phyloP scores from a whole-genome alignment of 2,797 vertebrate genomes.

The Iguana delicatissima region DNA sequence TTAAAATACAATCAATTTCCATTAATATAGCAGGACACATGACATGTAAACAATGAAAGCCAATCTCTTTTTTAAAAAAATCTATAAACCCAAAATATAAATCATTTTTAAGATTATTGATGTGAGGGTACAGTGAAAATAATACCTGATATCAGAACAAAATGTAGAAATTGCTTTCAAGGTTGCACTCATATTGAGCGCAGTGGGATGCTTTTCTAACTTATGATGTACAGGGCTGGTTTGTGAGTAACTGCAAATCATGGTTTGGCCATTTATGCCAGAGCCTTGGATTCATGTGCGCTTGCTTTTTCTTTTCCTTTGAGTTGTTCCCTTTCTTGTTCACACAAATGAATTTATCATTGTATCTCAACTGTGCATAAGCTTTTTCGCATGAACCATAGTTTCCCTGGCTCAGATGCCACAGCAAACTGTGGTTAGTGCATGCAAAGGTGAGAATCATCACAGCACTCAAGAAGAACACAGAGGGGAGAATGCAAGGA shows the following conservation, averaged over 20 bases:
- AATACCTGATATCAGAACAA: neutral
- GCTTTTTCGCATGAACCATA: neutral
- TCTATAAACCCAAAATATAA: neutral
- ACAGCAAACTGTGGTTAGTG: neutral
- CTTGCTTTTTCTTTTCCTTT: neutral
- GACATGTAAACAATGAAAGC: neutral
- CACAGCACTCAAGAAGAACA: neutral
- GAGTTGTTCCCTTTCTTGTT: neutral
- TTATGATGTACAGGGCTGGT: neutral
- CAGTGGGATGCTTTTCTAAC: neutral
- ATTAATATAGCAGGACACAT: neutral
- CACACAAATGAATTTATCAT: neutral
- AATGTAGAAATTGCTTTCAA: neutral
- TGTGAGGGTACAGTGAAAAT: neutral
- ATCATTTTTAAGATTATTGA: no score
- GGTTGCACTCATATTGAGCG: neutral
- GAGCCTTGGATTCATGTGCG: neutral
- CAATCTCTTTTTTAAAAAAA: neutral
- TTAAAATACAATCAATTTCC: neutral
- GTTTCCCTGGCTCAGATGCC: neutral
- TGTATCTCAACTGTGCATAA: neutral
- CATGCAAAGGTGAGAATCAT: neutral
- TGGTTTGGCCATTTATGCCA: neutral
- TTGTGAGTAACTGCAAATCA: neutral
- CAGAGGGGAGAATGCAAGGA: neutral